Evolutionary conservation across 2,113 vertebrate species (phyloP), one percentile per base, ranked within the genome.

Genomic region (Oreochromis aureus): DNA sequence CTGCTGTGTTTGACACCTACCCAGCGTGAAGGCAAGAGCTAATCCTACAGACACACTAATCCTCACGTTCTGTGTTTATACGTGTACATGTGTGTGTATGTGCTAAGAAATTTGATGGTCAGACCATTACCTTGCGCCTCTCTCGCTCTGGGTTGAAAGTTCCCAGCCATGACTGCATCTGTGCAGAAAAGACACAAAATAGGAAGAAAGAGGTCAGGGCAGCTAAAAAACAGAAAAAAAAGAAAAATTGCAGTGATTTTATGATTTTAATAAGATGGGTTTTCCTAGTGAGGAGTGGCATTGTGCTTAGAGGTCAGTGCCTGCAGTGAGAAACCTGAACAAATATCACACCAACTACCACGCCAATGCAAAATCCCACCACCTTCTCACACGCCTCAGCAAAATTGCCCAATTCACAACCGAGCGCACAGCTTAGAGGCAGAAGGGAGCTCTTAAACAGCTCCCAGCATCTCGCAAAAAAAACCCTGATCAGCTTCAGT

Each of bases 81-180:
- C 12, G 32, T 48, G 41, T 81, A 16, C 48, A 10, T 55, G 79
- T 55, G 76, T n/a, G 27, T 24, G 71, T 56, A 59, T 58, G 86
- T 41, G 53, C 56, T 56, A 76, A 89, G 83, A 83, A 87, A 87
- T 80, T 87, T 19, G 85, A 91, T 16, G 78, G 81, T 79, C 76
- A 53, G 83, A 30, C 27, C 53, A 86, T 91, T 95, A 95, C 97
- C 97, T 97, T 88, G 51, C 96, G 84, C 82, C 95, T 93, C 94
- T 96, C 96, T 92, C 96, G 94, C 91, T 94, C 95, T 16, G 96
- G 96, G 94, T 97, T 97, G 96, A 95, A 94, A 39, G 96, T 96
- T 93, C 96, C 92, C 88, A 93, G 91, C 95, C 95, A 96, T 18
- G 97, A 96, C 95, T 96, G 96, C 96, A 96, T 95, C 93, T 95